Evolutionary conservation across 2,797 vertebrate genomes (phyloP).

Genomic region (Florisuga fusca): DNA sequence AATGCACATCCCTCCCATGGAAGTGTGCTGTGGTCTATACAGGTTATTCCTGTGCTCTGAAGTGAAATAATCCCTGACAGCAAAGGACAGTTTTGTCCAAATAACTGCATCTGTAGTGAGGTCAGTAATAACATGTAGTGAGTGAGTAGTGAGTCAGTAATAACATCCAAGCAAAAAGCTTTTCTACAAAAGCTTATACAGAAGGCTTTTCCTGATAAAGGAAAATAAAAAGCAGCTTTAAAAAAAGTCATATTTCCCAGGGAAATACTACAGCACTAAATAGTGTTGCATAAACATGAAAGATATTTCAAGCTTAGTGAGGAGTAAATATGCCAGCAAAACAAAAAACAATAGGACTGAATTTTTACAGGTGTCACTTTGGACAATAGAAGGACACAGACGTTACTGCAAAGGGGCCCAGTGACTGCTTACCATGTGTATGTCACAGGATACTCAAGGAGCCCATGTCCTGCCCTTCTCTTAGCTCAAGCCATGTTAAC

Average conservation of each 20-base stretch:
- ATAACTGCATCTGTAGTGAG: not conserved
- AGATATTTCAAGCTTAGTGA: not conserved
- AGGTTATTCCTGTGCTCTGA: not conserved
- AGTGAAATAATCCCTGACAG: not conserved
- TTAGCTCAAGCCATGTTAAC: not conserved
- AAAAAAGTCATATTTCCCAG: not conserved
- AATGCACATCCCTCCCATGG: not conserved
- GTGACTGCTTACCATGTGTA: not conserved
- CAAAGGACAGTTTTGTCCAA: not conserved
- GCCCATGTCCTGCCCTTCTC: rapidly evolving
- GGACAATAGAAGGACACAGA: not conserved
- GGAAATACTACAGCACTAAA: not conserved
- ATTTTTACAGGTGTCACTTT: not conserved
- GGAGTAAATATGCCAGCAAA: not conserved
- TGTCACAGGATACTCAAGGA: not conserved
- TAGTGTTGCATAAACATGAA: not conserved
- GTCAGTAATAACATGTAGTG: too few relatives aligned
- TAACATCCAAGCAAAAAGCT: not conserved
- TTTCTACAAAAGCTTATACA: not conserved
- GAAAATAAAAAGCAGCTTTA: not conserved
- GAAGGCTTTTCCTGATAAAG: not conserved
- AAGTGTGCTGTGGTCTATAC: not conserved
- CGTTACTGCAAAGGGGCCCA: rapidly evolving
- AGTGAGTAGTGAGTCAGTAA: too few relatives aligned
- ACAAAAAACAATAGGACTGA: not conserved